Percentiles rank a stretch among this genome's conserved stretches.
phyloP scores from a whole-genome alignment of 2,888 invertebrate species.

The Antheraea yamamai region DNA sequence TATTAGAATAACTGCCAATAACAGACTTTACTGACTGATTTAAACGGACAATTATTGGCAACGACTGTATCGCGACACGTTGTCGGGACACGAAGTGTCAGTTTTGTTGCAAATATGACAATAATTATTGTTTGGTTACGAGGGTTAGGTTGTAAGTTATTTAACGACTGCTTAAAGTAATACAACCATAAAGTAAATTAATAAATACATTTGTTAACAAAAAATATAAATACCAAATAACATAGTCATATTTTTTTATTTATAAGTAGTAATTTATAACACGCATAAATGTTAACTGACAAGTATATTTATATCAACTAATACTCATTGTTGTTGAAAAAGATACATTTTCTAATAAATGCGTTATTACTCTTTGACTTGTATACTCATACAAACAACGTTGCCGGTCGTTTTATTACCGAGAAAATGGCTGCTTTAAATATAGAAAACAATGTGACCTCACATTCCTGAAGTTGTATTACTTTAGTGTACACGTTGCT shows the following conservation, averaged over 20 bases:
- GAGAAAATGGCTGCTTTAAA: slow-evolving; percentile 46
- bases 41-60: slow-evolving; percentile 48
- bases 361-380: background rate
- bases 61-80: slow-evolving; percentile 33
- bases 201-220: background rate
- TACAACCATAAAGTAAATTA: background rate
- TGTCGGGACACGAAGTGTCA: slow-evolving; percentile 40
- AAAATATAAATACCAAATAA: too few relatives aligned
- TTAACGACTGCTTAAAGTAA: background rate
- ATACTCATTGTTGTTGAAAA: background rate
- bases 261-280: background rate
- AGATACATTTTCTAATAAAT: slow-evolving; percentile 19
- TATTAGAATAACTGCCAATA: background rate
- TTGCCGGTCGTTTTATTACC: slow-evolving; percentile 42
- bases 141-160: background rate
- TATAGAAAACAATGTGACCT: slow-evolving; percentile 58
- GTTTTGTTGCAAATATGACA: slow-evolving; percentile 42
- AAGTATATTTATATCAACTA: background rate
- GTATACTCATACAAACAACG: slow-evolving; percentile 32
- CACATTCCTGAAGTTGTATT: slow-evolving; percentile 56
- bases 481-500: slow-evolving; percentile 61
- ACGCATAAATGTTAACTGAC: too few relatives aligned
- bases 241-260: background rate
- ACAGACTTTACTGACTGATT: slow-evolving; percentile 39
- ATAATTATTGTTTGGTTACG: slow-evolving; percentile 30